Evolutionary conservation across 2,797 vertebrate genomes (phyloP).

Genomic region (Lepidocolaptes lacrymiger): DNA sequence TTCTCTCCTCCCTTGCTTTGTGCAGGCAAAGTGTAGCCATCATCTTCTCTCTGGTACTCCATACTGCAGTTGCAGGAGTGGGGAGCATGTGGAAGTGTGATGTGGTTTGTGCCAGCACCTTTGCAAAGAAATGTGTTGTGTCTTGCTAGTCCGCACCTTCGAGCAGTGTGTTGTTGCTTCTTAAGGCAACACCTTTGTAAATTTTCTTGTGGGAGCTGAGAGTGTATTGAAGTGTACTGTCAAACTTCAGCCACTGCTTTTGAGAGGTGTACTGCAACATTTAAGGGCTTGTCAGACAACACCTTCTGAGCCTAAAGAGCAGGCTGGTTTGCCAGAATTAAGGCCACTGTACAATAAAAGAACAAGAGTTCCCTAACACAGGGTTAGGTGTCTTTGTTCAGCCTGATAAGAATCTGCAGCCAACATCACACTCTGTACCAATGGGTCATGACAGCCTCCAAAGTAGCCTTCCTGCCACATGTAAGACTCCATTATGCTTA

Average conservation of each 20-base stretch:
- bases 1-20: neutral
- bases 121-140: neutral
- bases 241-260: neutral
- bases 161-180: neutral
- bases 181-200: neutral
- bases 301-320: neutral
- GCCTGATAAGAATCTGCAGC: neutral
- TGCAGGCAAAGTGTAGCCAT: neutral
- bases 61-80: neutral
- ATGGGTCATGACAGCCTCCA: rapidly evolving
- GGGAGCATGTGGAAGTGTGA: neutral
- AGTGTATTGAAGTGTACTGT: neutral
- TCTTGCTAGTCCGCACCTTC: neutral
- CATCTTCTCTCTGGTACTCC: neutral
- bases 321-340: neutral
- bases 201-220: neutral
- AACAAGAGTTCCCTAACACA: neutral
- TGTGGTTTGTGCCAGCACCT: neutral
- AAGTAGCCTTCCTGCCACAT: neutral
- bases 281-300: neutral
- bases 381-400: neutral
- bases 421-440: neutral
- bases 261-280: neutral
- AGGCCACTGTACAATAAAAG: neutral
- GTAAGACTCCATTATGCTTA: rapidly evolving